Evolutionary conservation across 2,888 invertebrate species (phyloP), one percentile per base, ranked within the genome.

Genomic region (Coecobrya sp.): DNA sequence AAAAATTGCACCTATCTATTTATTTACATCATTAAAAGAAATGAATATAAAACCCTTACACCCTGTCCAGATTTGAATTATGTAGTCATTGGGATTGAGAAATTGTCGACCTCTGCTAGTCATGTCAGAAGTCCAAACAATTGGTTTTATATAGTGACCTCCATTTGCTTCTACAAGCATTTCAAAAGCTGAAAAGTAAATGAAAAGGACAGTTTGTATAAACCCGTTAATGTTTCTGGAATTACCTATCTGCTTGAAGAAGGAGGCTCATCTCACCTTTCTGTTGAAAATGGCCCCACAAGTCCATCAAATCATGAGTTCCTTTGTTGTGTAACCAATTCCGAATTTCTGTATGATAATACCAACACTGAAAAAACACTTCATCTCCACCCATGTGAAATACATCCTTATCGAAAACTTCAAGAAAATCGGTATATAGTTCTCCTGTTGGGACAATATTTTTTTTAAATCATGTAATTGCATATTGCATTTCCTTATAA

Each of bases 71-170:
- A 95, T 70, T 93, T 95, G 95, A 59, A 95, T 94, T 30, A 95
- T 94, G 42, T 95, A 95, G n/a, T 94, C 94, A 49, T 93, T 79
- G 3, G 94, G 94, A 87, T 89, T 93, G 22, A 95, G 89, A 84
- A 86, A 94, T 8, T 93, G 92, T 27, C 95, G 81, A 11, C 96
- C 95, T 0, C 97, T 96, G 79, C 97, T 96, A 0, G 98, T 98
- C 59, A 98, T 96, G 73, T 97, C 97, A 65, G 98, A 98, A 27
- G 98, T 98, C 98, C 98, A 98, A 0, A 98, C 94, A 94, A 98
- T 97, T 0, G 97, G 96, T 4, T 96, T 96, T 1, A 96, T 97
- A 59, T 96, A 13, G 95, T 96, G 90, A 95, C 96, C 96, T 0
- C 96, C 96, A 95, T 96, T 95, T 93, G 96, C 93, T 22, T 96